Percentiles rank a stretch among this genome's conserved stretches.
phyloP scores from a whole-genome alignment of 30 jellyfish, hydroid and myxozoan species.

The Rhopilema esculentum region DNA sequence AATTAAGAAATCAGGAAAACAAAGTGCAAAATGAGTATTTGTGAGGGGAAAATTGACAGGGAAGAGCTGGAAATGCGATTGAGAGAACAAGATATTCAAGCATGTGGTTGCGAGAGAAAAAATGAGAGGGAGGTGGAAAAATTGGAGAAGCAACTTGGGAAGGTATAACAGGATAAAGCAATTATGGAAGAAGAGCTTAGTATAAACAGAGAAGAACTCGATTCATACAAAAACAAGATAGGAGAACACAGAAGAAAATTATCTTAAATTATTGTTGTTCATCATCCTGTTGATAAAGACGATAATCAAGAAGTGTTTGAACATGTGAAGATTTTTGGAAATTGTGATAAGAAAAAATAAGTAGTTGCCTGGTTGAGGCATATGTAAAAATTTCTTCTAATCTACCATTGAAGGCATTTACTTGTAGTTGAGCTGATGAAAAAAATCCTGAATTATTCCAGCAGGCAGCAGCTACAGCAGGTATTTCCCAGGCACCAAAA shows the following conservation, averaged over 20 bases:
- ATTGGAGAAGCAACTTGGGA: neutral
- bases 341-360: neutral
- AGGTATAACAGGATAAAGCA: neutral
- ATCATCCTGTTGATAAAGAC: neutral
- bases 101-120: neutral
- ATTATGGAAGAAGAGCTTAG: neutral
- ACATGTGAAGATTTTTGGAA: constrained; percentile 5
- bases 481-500: neutral
- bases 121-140: constrained; percentile 2
- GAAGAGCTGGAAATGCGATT: neutral
- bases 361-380: neutral
- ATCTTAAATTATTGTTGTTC: neutral
- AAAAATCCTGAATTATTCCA: neutral
- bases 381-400: neutral
- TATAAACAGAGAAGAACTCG: neutral
- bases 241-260: constrained; percentile 6
- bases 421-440: neutral
- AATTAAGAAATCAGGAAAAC: neutral
- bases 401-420: neutral
- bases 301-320: neutral
- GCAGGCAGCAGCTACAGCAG: neutral
- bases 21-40: neutral
- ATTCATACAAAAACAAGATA: neutral
- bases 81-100: neutral
- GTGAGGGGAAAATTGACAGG: constrained; percentile 15